Percentiles rank a stretch among this genome's conserved stretches.
Conservation (phyloP, 2,113 vertebrate species). For the Aramus guarauna region DNA sequence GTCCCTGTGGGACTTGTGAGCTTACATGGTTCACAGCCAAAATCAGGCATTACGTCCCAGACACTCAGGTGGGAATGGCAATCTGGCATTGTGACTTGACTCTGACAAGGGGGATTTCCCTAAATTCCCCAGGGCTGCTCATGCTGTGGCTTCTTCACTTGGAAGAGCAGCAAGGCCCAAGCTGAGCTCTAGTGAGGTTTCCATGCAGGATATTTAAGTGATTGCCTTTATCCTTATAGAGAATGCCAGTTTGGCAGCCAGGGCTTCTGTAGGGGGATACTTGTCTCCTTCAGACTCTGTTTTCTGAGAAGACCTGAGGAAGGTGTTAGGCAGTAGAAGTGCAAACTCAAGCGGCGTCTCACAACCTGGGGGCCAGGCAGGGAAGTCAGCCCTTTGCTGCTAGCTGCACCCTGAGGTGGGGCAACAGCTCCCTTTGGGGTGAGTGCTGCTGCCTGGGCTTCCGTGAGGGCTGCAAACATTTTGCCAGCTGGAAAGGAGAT, state of each 20-base stretch:
- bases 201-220: background rate
- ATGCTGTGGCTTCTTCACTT: background rate
- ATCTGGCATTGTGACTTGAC: background rate
- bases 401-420: background rate
- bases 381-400: background rate
- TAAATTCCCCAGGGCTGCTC: background rate
- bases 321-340: background rate
- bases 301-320: background rate
- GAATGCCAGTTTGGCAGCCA: background rate
- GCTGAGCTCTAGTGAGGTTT: background rate
- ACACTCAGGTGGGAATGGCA: background rate
- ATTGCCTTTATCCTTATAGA: background rate
- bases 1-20: background rate
- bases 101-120: background rate
- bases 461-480: background rate
- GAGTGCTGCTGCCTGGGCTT: background rate
- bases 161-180: background rate
- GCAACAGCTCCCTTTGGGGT: background rate
- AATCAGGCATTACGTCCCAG: background rate
- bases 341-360: background rate
- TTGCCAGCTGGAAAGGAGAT: background rate
- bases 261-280: background rate
- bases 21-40: background rate
- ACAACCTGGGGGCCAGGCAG: too few relatives aligned
- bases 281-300: background rate